Conservation (phyloP, 2,888 invertebrate species). For the Parascotia fuliginaria region DNA sequence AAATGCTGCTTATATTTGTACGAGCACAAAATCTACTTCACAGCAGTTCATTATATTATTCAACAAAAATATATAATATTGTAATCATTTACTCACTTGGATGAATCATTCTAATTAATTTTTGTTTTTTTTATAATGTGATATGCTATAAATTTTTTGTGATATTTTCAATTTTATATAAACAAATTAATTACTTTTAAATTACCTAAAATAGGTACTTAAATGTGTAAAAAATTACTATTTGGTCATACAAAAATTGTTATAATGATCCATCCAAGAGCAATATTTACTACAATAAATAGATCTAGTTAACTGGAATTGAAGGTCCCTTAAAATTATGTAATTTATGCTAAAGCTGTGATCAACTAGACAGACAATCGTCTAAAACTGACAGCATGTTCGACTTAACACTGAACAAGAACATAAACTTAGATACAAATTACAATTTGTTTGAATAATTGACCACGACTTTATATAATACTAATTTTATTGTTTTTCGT, state of each 20-base stretch:
- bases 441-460: slow-evolving; percentile 63
- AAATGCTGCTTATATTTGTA: slow-evolving; percentile 80
- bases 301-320: slow-evolving; percentile 85
- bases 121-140: slow-evolving; percentile 68
- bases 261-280: slow-evolving; percentile 74
- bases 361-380: slow-evolving; percentile 70
- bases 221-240: slow-evolving; percentile 80
- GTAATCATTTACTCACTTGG: slow-evolving; percentile 73
- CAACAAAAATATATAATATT: slow-evolving; percentile 80
- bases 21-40: slow-evolving; percentile 76
- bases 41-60: slow-evolving; percentile 76
- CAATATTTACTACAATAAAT: slow-evolving; percentile 82
- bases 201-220: slow-evolving; percentile 77
- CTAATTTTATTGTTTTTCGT: slow-evolving; percentile 81
- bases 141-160: slow-evolving; percentile 82
- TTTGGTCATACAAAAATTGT: slow-evolving; percentile 80
- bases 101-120: slow-evolving; percentile 69
- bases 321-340: slow-evolving; percentile 86
- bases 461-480: slow-evolving; percentile 79
- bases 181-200: slow-evolving; percentile 68
- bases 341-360: slow-evolving; percentile 78
- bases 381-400: slow-evolving; percentile 9
- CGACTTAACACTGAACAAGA: slow-evolving; percentile 32
- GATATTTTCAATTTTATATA: slow-evolving; percentile 76
- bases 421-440: slow-evolving; percentile 37